These are phyloP conservation scores for Urocolius indicus DNA, from an alignment of 2,113 vertebrate genomes.

Conservation along the genomic window DNA sequence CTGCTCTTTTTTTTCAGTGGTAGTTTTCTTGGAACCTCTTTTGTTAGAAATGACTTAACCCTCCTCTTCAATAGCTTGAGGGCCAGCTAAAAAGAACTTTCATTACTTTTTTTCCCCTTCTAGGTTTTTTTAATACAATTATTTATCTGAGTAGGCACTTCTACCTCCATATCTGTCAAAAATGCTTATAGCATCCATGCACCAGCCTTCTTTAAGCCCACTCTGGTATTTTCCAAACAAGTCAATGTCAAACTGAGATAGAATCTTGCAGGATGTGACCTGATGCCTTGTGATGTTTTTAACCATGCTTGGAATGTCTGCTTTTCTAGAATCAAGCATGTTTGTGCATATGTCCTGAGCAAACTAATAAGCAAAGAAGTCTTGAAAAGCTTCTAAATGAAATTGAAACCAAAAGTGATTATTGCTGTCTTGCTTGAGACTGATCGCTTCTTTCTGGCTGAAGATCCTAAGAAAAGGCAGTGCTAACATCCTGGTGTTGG, in stretches of 20 bases:
- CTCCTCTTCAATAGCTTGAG: not conserved
- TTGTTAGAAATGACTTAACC: not conserved
- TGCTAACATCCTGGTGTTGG: not conserved
- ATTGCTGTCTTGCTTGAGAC: not conserved
- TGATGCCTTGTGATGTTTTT: not conserved
- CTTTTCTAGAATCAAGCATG: not conserved
- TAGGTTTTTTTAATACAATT: not conserved
- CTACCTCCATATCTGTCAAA: not conserved
- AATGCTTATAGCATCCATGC: not conserved
- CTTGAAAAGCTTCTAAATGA: constrained; percentile 10
- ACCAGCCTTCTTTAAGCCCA: not conserved
- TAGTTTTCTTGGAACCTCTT: not conserved
- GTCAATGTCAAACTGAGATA: not conserved
- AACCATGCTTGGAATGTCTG: not conserved
- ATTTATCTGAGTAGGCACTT: not conserved
- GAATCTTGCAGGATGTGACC: not conserved
- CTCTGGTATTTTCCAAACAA: not conserved
- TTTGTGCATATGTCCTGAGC: not conserved
- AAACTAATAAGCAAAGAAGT: not conserved
- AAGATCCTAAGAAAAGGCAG: not conserved
- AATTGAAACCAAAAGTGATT: not conserved
- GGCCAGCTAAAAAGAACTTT: not conserved
- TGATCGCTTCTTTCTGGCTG: not conserved
- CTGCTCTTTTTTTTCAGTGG: not conserved
- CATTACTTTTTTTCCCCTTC: not conserved